Evolutionary conservation across 2,888 invertebrate genomes (phyloP), one percentile per base, ranked within the genome.

Genomic region (Caenorhabditis virilis): DNA sequence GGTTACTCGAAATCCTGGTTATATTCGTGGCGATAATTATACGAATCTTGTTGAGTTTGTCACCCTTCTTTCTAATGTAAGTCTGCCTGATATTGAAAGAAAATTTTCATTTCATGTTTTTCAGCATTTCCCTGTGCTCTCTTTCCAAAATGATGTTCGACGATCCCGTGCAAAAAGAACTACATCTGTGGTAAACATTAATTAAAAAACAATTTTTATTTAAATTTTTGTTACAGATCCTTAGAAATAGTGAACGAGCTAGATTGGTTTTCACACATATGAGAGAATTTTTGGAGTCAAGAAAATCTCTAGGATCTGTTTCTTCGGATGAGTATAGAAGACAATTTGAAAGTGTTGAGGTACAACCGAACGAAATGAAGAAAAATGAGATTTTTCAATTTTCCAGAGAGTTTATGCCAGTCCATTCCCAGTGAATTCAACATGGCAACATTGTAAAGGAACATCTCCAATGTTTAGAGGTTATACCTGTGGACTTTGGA

Each of bases 401-500:
- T 58, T 78, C 45, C 60, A 78, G 73, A 58, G 77, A 26, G 75
- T 79, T 38, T 80, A 77, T 55, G 77, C 76, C 30, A 67, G 73
- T 38, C 82, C 82, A 2, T 82, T 82, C 74, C 80, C 81, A 11
- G 71, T 70, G 27, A 78, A 82, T 49, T 72, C 80, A 30, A 69
- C 75, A 9, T 82, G 82, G 82, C 82, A 82, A 48, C 82, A 82
- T 58, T 82, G 82, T 52, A 59, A 71, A 43, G 81, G 81, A 47
- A 74, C 66, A 20, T 48, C 60, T 48, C 85, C 88, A 0, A 87
- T 87, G 65, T 89, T 88, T 77, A 59, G 76, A 47, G 76, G 77
- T 18, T 77, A 77, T 64, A 91, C 94, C 0, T 98, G 97, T 85
- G 91, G 93, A 0, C 86, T 98, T 26, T 98, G 98, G 98, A 90